Base-by-base conservation (phyloP, 2,888 invertebrate species). In the Scaptomyza cyrtandrae region DNA sequence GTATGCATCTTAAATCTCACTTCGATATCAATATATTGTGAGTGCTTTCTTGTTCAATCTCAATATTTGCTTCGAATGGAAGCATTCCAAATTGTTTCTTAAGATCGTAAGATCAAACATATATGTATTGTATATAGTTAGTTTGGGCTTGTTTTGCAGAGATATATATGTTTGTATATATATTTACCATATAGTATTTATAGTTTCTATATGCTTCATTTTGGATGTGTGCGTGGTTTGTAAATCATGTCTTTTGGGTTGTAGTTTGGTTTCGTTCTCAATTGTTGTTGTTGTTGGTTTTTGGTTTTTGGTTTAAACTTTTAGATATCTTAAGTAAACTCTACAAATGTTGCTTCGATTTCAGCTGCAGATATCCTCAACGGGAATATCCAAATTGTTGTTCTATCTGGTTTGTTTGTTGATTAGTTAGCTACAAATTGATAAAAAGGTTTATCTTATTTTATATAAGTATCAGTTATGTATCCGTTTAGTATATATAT, bases 231-330 rank as follows among this genome's bases (percentile, higher is more conserved):
- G 86, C 75, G 85, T 82, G 71, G 71, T 76, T 83, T 41, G 83
- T 86, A 88, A 83, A 83, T 84, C 88, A 88, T 88, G 88, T 84
- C 88, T 86, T 62, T 88, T 77, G 88, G 84, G 48, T 83, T 69
- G 68, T 65, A 55, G 50, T 37, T 62, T 62, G 43, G n/a, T 29
- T 46, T 48, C 27, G 9, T 33, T n/a, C 41, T 10, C 41, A 16
- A 10, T 41, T 41, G 41, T 41, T 37, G 24, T 49, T 37, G 24
- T 49, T n/a, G n/a, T n/a, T n/a, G n/a, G n/a, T n/a, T n/a, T n/a
- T n/a, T 52, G 61, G 54, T 53, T 78, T 59, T 19, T 13, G 44
- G 46, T 62, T 59, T 69, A 11, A 60, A 41, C 48, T 35, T 33
- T 56, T 13, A 39, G 16, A 48, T 62, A 71, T 77, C 33, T 78